A percentile compares a stretch with the other conserved stretches of the same genome.
Conservation (phyloP, 2,113 vertebrate genomes). For the Lepidothrix coronata region DNA sequence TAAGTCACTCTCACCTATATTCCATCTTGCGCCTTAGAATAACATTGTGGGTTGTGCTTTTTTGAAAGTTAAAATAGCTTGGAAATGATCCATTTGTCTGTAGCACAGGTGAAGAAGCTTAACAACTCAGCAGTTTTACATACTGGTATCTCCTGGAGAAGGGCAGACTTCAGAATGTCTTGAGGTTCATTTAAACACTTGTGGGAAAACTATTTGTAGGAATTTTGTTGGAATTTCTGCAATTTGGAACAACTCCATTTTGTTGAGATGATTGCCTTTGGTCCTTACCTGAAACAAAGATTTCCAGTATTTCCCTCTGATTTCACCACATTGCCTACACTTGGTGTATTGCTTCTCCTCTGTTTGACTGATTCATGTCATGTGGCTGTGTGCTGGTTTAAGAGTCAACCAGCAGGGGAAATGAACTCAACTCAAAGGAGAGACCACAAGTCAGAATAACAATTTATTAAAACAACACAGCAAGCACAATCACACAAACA, state of each 20-base stretch:
- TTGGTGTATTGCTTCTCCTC: background rate
- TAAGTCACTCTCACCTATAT: background rate
- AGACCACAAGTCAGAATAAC: too few species aligned
- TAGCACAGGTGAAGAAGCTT: background rate
- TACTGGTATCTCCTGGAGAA: background rate
- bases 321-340: background rate
- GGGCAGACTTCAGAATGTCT: background rate
- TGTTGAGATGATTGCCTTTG: background rate
- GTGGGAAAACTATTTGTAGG: background rate
- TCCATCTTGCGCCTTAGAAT: background rate
- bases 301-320: background rate
- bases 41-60: background rate
- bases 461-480: too few species aligned
- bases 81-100: background rate
- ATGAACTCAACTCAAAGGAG: too few species aligned
- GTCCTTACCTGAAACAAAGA: background rate
- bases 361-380: background rate
- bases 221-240: background rate
- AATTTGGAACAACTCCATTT: background rate
- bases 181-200: background rate
- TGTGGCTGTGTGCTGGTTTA: too few species aligned
- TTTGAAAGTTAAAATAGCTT: background rate
- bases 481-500: too few species aligned
- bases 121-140: background rate
- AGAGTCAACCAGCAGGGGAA: too few species aligned